phyloP scores from a whole-genome alignment of 2,113 vertebrate species.

The Calyptomena viridis region DNA sequence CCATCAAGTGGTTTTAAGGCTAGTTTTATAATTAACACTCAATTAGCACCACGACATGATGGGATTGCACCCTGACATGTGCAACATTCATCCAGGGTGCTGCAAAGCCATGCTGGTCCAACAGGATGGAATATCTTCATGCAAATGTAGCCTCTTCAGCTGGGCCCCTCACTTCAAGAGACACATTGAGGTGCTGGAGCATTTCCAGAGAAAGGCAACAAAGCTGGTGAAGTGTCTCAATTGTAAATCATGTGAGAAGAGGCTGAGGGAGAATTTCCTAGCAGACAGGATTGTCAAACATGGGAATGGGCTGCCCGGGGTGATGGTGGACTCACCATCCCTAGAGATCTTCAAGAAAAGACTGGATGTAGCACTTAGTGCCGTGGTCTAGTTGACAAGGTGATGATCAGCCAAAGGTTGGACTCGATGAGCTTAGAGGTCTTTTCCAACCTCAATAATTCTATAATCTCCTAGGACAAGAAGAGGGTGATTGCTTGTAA shows the following conservation, averaged over 20 bases:
- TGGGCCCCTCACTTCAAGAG: not conserved
- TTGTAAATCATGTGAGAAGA: not conserved
- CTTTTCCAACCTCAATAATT: not conserved
- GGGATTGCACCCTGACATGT: not conserved
- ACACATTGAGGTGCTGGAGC: not conserved
- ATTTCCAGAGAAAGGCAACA: not conserved
- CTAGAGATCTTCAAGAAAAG: not conserved
- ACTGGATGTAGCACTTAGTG: not conserved
- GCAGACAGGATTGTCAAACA: not conserved
- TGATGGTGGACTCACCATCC: not conserved
- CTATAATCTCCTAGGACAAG: not conserved
- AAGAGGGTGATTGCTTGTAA: not conserved
- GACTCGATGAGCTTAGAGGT: fast-evolving
- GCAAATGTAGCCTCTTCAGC: not conserved
- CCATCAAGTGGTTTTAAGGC: not conserved
- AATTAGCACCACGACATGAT: not conserved
- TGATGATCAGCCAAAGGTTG: not conserved
- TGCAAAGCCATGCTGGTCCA: not conserved
- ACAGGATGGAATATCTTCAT: fast-evolving
- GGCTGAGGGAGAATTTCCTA: not conserved
- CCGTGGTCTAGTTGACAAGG: not conserved
- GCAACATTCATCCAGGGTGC: not conserved
- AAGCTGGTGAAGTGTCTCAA: not conserved
- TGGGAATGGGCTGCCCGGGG: not conserved
- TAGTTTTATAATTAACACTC: not conserved